Conservation (phyloP, 2,113 vertebrate genomes). For the Rattus rattus region DNA sequence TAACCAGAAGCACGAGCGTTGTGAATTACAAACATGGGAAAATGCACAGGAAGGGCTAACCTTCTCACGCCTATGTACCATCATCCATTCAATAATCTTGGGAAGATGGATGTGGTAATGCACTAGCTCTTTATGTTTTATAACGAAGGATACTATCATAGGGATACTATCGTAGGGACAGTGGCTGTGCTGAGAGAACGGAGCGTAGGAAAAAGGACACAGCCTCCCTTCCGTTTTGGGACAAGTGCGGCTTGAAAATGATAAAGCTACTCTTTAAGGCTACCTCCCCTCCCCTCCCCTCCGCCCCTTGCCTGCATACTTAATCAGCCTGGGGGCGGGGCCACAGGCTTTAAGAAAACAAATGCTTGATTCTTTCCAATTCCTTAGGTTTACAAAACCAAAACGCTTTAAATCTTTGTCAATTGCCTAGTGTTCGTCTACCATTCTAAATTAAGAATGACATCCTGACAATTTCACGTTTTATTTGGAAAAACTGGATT, state of each 20-base stretch:
- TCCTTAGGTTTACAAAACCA: slow-evolving; percentile 24
- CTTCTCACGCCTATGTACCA: neutral
- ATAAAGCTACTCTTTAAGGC: neutral
- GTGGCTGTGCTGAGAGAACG: neutral
- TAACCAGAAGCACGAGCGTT: neutral
- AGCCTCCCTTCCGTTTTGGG: neutral
- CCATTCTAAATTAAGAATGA: neutral
- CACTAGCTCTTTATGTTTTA: neutral
- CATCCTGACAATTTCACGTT: neutral
- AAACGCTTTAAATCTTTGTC: slow-evolving; percentile 36
- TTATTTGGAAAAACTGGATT: neutral
- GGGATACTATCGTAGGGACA: slow-evolving; percentile 13
- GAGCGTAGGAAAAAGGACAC: neutral
- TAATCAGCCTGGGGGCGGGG: slow-evolving; percentile 30
- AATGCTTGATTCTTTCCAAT: slow-evolving; percentile 25
- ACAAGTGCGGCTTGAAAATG: slow-evolving; percentile 38
- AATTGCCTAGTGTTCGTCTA: slow-evolving; percentile 27
- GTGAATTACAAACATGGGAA: neutral
- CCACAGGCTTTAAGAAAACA: slow-evolving; percentile 16
- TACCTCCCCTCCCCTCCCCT: neutral
- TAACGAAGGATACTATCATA: slow-evolving; percentile 35
- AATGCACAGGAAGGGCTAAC: slow-evolving; percentile 16
- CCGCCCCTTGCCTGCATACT: neutral
- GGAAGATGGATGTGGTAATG: neutral
- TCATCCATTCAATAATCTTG: slow-evolving; percentile 11